Evolutionary conservation across 1,140 invertebrate species (phyloP).

Genomic region (Whitmania pigra): DNA sequence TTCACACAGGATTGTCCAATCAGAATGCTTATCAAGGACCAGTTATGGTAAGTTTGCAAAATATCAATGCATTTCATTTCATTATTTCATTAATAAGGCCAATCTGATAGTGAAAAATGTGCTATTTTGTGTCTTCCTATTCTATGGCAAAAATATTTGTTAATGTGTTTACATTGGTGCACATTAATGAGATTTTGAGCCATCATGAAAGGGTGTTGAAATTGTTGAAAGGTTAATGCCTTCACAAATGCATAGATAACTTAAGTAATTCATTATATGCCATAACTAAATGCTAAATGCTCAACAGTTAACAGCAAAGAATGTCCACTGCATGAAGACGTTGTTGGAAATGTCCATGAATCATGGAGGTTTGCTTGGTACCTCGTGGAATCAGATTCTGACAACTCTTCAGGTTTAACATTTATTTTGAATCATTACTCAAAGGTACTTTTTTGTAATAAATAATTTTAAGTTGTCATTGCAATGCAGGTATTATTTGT

Average conservation of each 20-base stretch:
- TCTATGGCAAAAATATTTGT: too few species aligned
- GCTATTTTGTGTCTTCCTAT: too few species aligned
- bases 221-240: too few species aligned
- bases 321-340: slow-evolving; percentile 87
- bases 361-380: slow-evolving; percentile 77
- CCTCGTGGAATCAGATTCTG: slow-evolving; percentile 86
- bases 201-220: too few species aligned
- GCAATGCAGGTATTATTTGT: not conserved
- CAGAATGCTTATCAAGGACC: slow-evolving; percentile 68
- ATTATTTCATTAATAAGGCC: too few species aligned
- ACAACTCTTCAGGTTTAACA: slow-evolving; percentile 62
- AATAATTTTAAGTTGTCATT: too few species aligned
- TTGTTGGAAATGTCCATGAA: slow-evolving; percentile 74
- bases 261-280: too few species aligned
- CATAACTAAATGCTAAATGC: too few species aligned
- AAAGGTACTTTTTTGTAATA: slow-evolving; percentile 7
- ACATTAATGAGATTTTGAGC: too few species aligned
- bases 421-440: slow-evolving; percentile 25
- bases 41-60: slow-evolving; percentile 59
- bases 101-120: too few species aligned
- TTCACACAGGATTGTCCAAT: slow-evolving; percentile 62
- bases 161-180: too few species aligned
- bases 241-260: too few species aligned
- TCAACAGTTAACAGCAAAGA: slow-evolving; percentile 72
- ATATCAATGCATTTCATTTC: not conserved